Evolutionary conservation across 2,888 invertebrate genomes (phyloP), one percentile per base, ranked within the genome.

Genomic region (Acanthosepion lycidas): DNA sequence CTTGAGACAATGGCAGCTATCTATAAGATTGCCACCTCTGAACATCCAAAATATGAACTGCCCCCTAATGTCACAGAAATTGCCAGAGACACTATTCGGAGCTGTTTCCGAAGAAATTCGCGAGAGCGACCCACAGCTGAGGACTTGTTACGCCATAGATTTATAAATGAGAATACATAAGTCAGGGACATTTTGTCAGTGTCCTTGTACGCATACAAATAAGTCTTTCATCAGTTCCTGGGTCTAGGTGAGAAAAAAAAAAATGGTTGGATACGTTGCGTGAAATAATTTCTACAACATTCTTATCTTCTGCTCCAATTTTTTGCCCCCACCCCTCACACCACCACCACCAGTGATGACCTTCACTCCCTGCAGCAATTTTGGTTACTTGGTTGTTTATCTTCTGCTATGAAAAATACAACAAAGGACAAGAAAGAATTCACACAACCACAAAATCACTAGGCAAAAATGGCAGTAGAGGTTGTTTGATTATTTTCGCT

Each of bases 1-100:
- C 96, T 96, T 78, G 97, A 97, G 95, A 96, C 97, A 6, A 97
- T 97, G 96, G 97, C 97, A 18, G 97, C 97, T 95, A 97, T 97
- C 95, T 97, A 97, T 95, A 97, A 97, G 95, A 97, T 97, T 59
- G 97, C 97, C 23, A 97, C 97, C 28, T 95, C 96, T 91, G 96
- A 96, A 55, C 95, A 96, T 94, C 97, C 97, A n/a, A 96, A 96
- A 64, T 97, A 96, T 95, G 96, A 96, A 94, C 96, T 97, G 53
- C 97, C 97, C 20, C 94, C 95, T 15, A 95, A 95, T 92, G 95
- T 95, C n/a, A 96, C 96, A n/a, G 95, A 95, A 78, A 94, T 95
- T 28, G 96, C 96, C 48, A 95, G 95, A 94, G 97, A 97, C 95
- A 97, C 97, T 95, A 95, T 97, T 51, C 94, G 95, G 94, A 95